Evolutionary conservation across 2,797 vertebrate genomes (phyloP).

Genomic region (Hyperoplus lanceolatus): DNA sequence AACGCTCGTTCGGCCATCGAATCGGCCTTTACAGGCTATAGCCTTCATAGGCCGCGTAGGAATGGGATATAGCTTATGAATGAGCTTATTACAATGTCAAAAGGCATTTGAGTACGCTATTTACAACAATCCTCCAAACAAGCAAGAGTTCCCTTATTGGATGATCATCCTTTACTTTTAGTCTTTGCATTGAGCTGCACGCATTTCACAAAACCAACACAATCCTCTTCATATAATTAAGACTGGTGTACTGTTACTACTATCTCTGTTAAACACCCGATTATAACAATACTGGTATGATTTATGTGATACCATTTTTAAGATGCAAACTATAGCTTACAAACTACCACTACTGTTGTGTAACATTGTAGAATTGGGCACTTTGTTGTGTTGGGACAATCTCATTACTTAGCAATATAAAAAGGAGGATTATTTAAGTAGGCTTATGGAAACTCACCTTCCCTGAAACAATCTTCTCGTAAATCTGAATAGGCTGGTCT

Average conservation of each 20-base stretch:
- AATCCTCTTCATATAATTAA: not conserved
- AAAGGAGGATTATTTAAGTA: not conserved
- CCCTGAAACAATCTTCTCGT: conserved; percentile 97
- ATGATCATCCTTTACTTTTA: not conserved
- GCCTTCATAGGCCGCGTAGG: no score
- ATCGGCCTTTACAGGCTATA: no score
- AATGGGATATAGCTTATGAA: no score
- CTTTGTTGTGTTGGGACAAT: not conserved
- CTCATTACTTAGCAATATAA: not conserved
- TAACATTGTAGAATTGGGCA: not conserved
- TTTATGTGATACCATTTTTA: not conserved
- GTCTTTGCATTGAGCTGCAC: not conserved
- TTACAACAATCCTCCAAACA: conserved; percentile 7
- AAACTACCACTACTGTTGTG: not conserved
- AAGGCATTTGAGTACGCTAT: not conserved
- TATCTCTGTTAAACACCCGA: not conserved
- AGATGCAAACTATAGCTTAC: not conserved
- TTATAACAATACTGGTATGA: not conserved
- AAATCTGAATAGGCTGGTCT: conserved; percentile 97
- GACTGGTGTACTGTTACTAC: not conserved
- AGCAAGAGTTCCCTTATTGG: not conserved
- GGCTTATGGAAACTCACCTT: conserved; percentile 86
- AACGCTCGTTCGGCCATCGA: no score
- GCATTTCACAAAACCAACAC: not conserved
- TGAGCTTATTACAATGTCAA: no score